A percentile compares a stretch with the other conserved stretches of the same genome.
Conservation (phyloP, 2,113 vertebrate species). For the Dicentrarchus labrax region DNA sequence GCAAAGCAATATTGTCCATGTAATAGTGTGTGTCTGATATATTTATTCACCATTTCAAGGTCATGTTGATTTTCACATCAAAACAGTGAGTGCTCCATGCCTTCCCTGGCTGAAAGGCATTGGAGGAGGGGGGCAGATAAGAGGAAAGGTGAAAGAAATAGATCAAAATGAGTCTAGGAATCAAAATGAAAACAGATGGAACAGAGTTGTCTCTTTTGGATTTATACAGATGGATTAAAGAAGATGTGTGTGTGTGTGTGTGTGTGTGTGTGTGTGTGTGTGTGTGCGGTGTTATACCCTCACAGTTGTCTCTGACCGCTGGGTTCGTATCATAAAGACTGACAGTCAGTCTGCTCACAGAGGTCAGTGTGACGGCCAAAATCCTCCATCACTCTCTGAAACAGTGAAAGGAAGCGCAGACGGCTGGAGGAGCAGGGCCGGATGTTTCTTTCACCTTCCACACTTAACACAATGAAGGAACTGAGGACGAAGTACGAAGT, state of each 20-base stretch:
- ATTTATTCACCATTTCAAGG: constrained; percentile 45
- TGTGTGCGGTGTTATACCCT: constrained; percentile 20
- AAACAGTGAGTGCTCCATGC: background rate
- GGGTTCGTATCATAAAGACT: constrained; percentile 54
- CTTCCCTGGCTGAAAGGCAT: constrained; percentile 16
- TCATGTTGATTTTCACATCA: constrained; percentile 19
- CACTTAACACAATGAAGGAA: constrained; percentile 11
- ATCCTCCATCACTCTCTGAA: constrained; percentile 55
- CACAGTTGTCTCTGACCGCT: constrained; percentile 32
- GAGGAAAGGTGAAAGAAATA: constrained; percentile 39
- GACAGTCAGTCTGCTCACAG: constrained; percentile 38
- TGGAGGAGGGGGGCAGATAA: background rate
- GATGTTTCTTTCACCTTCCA: constrained; percentile 13
- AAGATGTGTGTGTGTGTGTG: constrained; percentile 31
- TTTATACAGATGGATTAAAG: constrained; percentile 81
- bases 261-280: constrained; percentile 24
- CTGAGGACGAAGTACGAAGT: constrained; percentile 19
- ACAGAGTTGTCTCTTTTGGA: constrained; percentile 72
- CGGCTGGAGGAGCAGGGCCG: constrained; percentile 13
- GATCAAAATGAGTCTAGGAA: constrained; percentile 64
- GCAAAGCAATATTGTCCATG: background rate
- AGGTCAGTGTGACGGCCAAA: constrained; percentile 56
- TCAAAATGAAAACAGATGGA: constrained; percentile 82
- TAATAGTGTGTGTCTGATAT: background rate
- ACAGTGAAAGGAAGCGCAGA: constrained; percentile 18